Conservation (phyloP, 2,888 invertebrate species). For the Synergus umbraculus region DNA sequence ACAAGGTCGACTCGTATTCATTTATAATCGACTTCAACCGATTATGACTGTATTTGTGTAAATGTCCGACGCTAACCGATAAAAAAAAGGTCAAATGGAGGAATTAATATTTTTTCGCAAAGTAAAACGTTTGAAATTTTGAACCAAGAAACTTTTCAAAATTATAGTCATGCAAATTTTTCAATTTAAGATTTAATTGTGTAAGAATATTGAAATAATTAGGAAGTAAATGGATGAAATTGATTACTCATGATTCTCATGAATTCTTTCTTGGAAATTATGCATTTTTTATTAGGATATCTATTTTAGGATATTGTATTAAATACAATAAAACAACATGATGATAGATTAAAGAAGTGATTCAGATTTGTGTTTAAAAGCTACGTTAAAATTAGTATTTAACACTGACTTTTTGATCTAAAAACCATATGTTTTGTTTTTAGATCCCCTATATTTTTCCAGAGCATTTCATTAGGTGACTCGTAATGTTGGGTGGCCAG, state of each 20-base stretch:
- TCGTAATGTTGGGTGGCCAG: slow-evolving; percentile 24
- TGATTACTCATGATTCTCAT: too few relatives aligned
- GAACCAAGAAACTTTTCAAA: background rate
- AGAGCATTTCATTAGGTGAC: background rate
- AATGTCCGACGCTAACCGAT: background rate
- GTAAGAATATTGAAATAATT: too few relatives aligned
- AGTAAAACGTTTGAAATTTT: background rate
- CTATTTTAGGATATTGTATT: too few relatives aligned
- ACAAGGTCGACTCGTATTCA: slow-evolving; percentile 52
- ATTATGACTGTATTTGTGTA: background rate
- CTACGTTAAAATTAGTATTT: too few relatives aligned
- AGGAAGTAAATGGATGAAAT: too few relatives aligned
- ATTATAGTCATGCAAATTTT: background rate
- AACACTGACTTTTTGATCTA: background rate
- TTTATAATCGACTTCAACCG: slow-evolving; percentile 38
- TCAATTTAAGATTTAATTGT: background rate
- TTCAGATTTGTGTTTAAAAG: too few relatives aligned
- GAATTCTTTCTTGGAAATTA: too few relatives aligned
- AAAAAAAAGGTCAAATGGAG: background rate
- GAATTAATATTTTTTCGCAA: background rate
- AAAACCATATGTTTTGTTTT: background rate
- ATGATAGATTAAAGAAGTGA: too few relatives aligned
- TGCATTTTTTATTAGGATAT: too few relatives aligned
- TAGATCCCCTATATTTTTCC: background rate
- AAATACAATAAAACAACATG: too few relatives aligned